Evolutionary conservation across 1,140 invertebrate genomes (phyloP).

Genomic region (Pollicipes pollicipes): DNA sequence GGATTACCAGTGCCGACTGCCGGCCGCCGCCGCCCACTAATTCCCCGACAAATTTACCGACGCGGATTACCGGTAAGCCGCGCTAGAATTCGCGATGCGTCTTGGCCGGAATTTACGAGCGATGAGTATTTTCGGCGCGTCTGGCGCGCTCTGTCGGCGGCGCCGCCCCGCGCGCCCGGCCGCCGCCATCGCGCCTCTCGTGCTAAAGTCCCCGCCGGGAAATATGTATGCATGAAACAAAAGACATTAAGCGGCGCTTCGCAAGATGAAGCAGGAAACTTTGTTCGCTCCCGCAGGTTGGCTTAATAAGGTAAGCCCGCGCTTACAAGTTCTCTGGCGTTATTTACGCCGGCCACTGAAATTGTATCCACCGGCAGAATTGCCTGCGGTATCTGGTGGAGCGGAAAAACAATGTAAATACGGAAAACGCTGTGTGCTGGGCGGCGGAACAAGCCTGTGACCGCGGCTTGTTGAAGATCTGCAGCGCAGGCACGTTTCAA

Average conservation of each 20-base stretch:
- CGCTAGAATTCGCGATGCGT: background rate
- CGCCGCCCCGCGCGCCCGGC: no score
- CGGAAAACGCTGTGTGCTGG: background rate
- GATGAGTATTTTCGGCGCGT: background rate
- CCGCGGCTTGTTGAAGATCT: no score
- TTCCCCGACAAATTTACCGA: background rate
- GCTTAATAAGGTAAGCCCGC: background rate
- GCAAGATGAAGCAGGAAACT: background rate
- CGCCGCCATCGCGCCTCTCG: background rate
- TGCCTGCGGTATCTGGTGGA: background rate
- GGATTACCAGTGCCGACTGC: background rate
- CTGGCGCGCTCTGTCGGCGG: no score
- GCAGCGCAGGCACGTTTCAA: no score
- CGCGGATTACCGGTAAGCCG: background rate
- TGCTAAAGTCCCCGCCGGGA: background rate
- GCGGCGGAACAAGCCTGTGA: no score
- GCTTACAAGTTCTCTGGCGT: background rate
- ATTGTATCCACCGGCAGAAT: background rate
- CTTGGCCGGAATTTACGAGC: background rate
- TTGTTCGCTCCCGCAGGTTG: background rate
- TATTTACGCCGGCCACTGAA: background rate
- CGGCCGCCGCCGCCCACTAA: background rate
- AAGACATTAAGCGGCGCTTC: constrained; percentile 1
- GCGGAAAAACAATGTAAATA: background rate
- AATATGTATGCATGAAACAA: background rate